Percentiles rank a stretch among this genome's conserved stretches.
These are phyloP conservation scores for Falco berigora DNA, from an alignment of 2,797 vertebrate genomes.

Conservation along the genomic window DNA sequence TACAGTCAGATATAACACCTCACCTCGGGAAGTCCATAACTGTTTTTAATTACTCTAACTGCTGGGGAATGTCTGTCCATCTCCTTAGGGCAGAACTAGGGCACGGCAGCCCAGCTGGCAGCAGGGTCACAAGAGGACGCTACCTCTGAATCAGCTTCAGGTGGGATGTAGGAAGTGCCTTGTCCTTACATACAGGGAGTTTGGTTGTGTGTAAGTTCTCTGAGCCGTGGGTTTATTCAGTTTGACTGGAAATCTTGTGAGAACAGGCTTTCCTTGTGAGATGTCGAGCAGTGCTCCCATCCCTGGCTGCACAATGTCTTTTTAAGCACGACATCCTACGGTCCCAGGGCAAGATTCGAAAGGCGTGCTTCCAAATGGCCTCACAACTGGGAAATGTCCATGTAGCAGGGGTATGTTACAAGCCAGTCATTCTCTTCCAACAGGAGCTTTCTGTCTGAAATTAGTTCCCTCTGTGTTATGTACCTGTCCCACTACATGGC, in stretches of 20 bases:
- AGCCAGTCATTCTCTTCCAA: background rate
- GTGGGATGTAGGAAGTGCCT: background rate
- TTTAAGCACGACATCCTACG: background rate
- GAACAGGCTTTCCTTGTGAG: background rate
- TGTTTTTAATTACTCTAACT: background rate
- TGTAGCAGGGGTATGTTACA: background rate
- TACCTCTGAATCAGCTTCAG: background rate
- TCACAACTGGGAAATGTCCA: background rate
- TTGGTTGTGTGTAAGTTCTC: background rate
- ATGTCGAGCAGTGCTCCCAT: background rate
- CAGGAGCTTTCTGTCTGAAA: background rate
- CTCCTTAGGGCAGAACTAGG: background rate
- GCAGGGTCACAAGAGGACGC: background rate
- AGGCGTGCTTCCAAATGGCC: background rate
- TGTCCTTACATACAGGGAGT: background rate
- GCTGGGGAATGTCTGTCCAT: background rate
- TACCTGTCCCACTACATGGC: background rate
- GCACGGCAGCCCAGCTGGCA: background rate
- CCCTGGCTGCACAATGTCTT: background rate
- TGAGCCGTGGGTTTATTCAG: background rate
- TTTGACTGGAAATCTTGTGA: constrained; percentile 15
- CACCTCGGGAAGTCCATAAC: background rate
- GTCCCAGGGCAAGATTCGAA: background rate
- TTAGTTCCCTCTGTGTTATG: background rate
- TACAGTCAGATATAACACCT: background rate